Percentiles rank a stretch among this genome's conserved stretches.
These are phyloP conservation scores for Campopleginae sp. DNA, from an alignment of 2,888 invertebrate species.

Conservation along the genomic window DNA sequence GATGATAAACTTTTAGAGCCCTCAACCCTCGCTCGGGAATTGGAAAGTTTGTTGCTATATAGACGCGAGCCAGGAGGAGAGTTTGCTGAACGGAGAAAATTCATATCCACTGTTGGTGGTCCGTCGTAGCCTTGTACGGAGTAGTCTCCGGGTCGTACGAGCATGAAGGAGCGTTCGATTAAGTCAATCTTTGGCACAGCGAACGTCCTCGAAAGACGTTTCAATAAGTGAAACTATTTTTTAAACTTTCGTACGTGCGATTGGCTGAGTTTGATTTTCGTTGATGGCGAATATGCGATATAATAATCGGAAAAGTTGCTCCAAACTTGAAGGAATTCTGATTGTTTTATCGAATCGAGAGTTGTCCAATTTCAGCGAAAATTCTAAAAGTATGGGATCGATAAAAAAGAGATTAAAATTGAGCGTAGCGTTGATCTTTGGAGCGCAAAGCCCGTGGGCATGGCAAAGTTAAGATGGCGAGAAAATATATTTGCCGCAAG, in stretches of 20 bases:
- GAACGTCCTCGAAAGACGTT: constrained; percentile 21
- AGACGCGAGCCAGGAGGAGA: neutral
- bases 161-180: constrained; percentile 39
- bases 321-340: neutral
- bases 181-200: neutral
- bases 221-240: constrained; percentile 8
- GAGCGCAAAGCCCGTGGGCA: neutral
- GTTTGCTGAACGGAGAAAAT: constrained; percentile 12
- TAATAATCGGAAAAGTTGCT: neutral
- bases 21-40: constrained; percentile 15
- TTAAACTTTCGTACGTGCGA: neutral
- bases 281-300: neutral
- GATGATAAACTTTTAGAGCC: constrained; percentile 59
- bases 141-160: constrained; percentile 19
- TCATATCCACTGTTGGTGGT: constrained; percentile 48
- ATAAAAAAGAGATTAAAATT: neutral
- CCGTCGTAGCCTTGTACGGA: constrained; percentile 7
- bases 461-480: neutral
- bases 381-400: neutral
- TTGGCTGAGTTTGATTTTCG: neutral
- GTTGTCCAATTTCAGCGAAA: neutral
- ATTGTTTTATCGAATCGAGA: neutral
- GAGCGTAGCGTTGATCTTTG: neutral
- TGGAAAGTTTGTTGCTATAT: constrained; percentile 27
- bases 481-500: neutral